Base-by-base conservation (phyloP, 2,113 vertebrate genomes). In the Aspidoscelis tigris region DNA sequence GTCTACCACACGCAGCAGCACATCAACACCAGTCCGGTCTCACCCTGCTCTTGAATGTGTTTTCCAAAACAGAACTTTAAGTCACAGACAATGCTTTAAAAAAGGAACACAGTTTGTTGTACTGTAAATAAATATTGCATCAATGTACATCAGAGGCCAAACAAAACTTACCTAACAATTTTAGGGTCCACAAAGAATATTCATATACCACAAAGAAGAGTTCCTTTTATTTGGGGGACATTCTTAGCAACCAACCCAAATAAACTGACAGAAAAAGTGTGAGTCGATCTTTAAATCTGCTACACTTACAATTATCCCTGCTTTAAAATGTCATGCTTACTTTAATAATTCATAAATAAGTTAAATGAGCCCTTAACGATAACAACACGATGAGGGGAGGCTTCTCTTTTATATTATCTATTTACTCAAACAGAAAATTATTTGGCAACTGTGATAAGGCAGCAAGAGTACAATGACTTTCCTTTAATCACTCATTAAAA, bases 401-500 rank as follows among this genome's bases (percentile, higher is more conserved):
- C 93, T 96, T 96, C 91, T 95, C 92, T 95, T 95, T 93, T 95
- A 94, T 93, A 95, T 96, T 96, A 96, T 96, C 96, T 96, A 96
- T 96, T 95, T 96, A 96, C 96, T 95, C 95, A 96, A 82, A 96
- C 95, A 91, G 93, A 94, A 96, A 96, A 96, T 96, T 96, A 96
- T 96, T 96, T 96, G 94, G 95, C 96, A 96, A 96, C 96, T 97
- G 95, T 96, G 96, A 95, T 96, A 96, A 95, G 96, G 95, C 95
- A 96, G 96, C 95, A 93, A 95, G 93, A 95, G 84, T 91, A 96
- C 96, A 96, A 95, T 96, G 96, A 95, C 95, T 96, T 96, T 95
- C 93, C 92, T 97, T 96, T 97, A 96, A 95, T 97, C 95, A 91
- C 96, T 96, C 96, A 97, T 97, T 96, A 96, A 96, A 96, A 96